Evolutionary conservation across 2,888 invertebrate species (phyloP), one percentile per base, ranked within the genome.

Genomic region (Tridacna crocea): DNA sequence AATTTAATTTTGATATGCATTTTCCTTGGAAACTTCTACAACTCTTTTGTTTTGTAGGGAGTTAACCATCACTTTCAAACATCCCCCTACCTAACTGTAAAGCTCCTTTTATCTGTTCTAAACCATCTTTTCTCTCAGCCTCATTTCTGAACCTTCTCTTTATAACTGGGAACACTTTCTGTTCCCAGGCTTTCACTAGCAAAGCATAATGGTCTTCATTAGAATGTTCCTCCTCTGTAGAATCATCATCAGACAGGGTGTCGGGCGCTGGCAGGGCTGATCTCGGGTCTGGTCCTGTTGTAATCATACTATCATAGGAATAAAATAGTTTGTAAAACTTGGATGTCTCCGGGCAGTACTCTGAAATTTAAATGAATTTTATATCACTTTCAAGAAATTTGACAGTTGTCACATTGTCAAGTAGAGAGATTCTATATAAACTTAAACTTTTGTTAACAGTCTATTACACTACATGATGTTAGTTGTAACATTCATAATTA

Each of bases 111-210:
- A 94, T 94, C 88, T 94, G 94, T 74, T 94, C 94, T 65, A 94
- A 87, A 0, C 94, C 94, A 84, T 94, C 94, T 80, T 94, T 93
- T 47, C 94, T 88, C 85, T 94, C 94, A 4, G 94, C 93, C 82
- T 94, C 94, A 85, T 94, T 94, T 36, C 94, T 88, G 87, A 94
- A 94, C 47, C 94, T 83, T 26, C 94, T 80, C 15, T 94, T 81
- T 70, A 94, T 94, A 61, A 93, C 91, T 46, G 94, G 94, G 86
- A 94, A 94, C 47, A 94, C 94, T 79, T 94, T 93, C 87, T 93
- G 93, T 84, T 94, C 94, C 94, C 94, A 94, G 4, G 94, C 94
- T 84, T 93, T 94, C 51, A 94, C 94, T n/a, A 94, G 91, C 63
- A 94, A 89, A 0, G 93, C 92, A 77, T 94, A 93, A 86, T 94